Evolutionary conservation across 2,113 vertebrate species (phyloP), one percentile per base, ranked within the genome.

Genomic region (Actenoides lindsayi): DNA sequence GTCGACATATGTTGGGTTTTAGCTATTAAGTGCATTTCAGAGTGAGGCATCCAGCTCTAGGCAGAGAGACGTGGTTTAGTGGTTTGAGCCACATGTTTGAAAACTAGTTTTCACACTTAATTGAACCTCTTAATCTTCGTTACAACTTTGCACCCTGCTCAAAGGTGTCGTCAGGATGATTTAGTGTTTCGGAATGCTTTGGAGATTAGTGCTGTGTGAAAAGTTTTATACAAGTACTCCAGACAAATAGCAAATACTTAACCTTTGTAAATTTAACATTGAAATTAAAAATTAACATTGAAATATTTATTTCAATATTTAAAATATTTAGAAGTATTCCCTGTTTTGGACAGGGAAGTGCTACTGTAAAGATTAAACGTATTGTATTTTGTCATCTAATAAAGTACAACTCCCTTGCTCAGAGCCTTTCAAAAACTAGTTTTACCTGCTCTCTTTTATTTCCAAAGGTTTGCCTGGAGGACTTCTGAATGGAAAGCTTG

Each of bases 401-500:
- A 7, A 92, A 54, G 11, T 28, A 41, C 16, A 9, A 4, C 13
- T 83, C 11, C 16, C 16, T 80, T 31, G n/a, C n/a, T 9, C 2
- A 2, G 4, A 20, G 31, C 24, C 31, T 90, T 88, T 83, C 35
- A 71, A 44, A 78, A 75, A 25, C 30, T 39, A 17, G 5, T 67
- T 92, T 90, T 69, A 57, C 30, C 9, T 77, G 6, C 10, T 82
- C 44, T 79, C 25, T 91, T 54, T 90, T 56, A 6, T 92, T 96
- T 83, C 74, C 87, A 59, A 96, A 99, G 99, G 96, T 99, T 98
- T 94, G 97, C 97, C 90, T 99, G 99, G 99, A 99, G 98, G 97
- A 98, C 98, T 35, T 99, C 99, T 20, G 99, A 98, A 85, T 99
- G 99, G 99, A 99, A 96, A 10, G 97, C 98, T 75, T 99, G 99